Base-by-base conservation (phyloP, 2,797 vertebrate species). In the Avahi laniger region DNA sequence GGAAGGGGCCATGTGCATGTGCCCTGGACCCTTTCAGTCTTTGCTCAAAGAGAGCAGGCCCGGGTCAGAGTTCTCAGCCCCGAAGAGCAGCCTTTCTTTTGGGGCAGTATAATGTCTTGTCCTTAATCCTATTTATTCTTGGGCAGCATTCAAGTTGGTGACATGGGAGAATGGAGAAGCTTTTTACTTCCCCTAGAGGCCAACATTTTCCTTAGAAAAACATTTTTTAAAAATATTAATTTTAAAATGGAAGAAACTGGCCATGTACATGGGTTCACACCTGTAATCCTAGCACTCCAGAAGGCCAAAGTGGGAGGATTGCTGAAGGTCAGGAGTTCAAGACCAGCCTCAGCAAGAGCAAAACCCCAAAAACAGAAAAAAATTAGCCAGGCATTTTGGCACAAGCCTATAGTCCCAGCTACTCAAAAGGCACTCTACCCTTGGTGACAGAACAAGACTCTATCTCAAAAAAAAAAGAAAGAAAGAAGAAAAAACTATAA, bases 191-290 rank as follows among this genome's bases (percentile, higher is more conserved):
- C 69, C 41, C 33, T 85, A 54, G 28, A 63, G 10, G 13, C 38
- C 59, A 80, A 28, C 4, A 0, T 38, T 73, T 67, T 87, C n/a
- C 76, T 69, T 65, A 61, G 69, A 18, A 14, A 18, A 67, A 48
- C 41, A 61, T 38, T 28, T 69, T 78, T 41, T 69, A 24, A 61
- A 28, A 69, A 28, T 67, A 57, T 43, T 69, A 61, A 73, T 69
- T 79, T 78, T 72, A 41, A 93, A 85, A 38, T 79, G 73, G 28
- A 76, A 75, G 38, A 91, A 89, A n/a, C 79, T 33, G 52, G 52
- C 52, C 52, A 1, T 24, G 52, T 22, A 7, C 20, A 22, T 20
- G 22, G 52, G 52, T 7, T 54, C 52, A 54, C 20, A 3, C 52
- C 52, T 54, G 7, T 54, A 54, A 54, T 54, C 20, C 52, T 54